These are phyloP conservation scores for Prunella himalayana DNA, from an alignment of 2,113 vertebrate genomes.

Conservation along the genomic window DNA sequence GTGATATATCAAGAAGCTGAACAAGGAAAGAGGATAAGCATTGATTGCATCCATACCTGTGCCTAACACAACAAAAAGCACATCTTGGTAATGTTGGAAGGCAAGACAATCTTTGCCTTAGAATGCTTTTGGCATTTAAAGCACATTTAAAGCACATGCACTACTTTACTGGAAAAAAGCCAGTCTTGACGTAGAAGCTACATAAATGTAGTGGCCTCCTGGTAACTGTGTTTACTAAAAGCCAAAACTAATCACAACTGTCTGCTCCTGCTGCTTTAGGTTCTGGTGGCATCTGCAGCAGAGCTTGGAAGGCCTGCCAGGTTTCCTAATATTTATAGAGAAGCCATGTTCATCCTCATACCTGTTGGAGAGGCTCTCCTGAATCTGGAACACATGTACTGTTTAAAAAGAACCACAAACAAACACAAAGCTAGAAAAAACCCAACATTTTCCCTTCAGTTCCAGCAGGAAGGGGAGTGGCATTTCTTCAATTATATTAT, in stretches of 20 bases:
- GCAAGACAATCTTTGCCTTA: background rate
- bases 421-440: background rate
- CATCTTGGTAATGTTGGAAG: background rate
- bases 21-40: background rate
- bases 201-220: background rate
- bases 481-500: background rate
- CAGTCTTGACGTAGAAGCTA: background rate
- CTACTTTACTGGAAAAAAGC: background rate
- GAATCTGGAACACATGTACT: background rate
- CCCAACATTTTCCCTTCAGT: background rate
- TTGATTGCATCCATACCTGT: background rate
- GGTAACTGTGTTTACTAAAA: background rate
- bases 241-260: background rate
- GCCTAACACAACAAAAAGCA: background rate
- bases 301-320: background rate
- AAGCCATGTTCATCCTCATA: background rate
- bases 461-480: background rate
- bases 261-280: background rate
- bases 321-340: background rate
- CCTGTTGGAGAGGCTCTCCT: background rate
- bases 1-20: rapidly evolving
- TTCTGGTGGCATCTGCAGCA: background rate
- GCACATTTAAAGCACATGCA: background rate
- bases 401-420: background rate
- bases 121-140: background rate